Evolutionary conservation across 2,888 invertebrate genomes (phyloP).

Genomic region (Drosophila prostipennis): DNA sequence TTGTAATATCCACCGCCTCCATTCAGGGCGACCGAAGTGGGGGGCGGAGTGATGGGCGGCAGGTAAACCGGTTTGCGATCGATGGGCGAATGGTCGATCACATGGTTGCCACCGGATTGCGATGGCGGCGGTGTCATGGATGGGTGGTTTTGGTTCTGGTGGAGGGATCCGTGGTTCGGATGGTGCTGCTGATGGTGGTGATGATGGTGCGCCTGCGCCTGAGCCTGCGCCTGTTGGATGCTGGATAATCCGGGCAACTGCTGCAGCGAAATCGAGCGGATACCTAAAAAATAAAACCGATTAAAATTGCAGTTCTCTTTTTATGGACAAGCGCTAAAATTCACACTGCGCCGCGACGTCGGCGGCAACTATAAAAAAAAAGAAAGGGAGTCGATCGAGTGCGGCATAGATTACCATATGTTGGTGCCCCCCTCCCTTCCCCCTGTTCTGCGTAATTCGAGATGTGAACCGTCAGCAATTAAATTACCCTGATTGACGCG

Average conservation of each 20-base stretch:
- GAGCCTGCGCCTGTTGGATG: slow-evolving; percentile 41
- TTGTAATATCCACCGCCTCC: slow-evolving; percentile 72
- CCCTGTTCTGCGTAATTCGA: slow-evolving; percentile 31
- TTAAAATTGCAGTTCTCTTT: slow-evolving; percentile 51
- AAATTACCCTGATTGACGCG: slow-evolving; percentile 71
- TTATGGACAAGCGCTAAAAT: slow-evolving; percentile 69
- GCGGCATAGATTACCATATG: slow-evolving; percentile 43
- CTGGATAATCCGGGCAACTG: slow-evolving; percentile 69
- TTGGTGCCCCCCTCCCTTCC: slow-evolving; percentile 3
- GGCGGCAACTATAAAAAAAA: slow-evolving; percentile 54
- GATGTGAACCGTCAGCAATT: slow-evolving; percentile 52
- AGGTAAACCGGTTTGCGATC: slow-evolving; percentile 83
- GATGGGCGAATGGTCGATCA: slow-evolving; percentile 70
- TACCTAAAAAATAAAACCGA: slow-evolving; percentile 66
- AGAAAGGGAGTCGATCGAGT: slow-evolving; percentile 19
- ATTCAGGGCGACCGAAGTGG: slow-evolving; percentile 63
- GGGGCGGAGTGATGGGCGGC: slow-evolving; percentile 79
- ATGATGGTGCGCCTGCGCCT: slow-evolving; percentile 41
- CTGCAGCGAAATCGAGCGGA: slow-evolving; percentile 82
- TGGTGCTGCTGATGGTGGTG: slow-evolving; percentile 58
- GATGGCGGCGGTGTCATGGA: slow-evolving; percentile 77
- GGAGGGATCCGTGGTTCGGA: slow-evolving; percentile 55
- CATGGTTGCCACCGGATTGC: slow-evolving; percentile 65
- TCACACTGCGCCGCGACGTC: slow-evolving; percentile 61
- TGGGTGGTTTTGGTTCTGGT: slow-evolving; percentile 54